Percentiles rank a stretch among this genome's conserved stretches.
Conservation (phyloP, 1,140 invertebrate genomes). For the Drosophila virilis region DNA sequence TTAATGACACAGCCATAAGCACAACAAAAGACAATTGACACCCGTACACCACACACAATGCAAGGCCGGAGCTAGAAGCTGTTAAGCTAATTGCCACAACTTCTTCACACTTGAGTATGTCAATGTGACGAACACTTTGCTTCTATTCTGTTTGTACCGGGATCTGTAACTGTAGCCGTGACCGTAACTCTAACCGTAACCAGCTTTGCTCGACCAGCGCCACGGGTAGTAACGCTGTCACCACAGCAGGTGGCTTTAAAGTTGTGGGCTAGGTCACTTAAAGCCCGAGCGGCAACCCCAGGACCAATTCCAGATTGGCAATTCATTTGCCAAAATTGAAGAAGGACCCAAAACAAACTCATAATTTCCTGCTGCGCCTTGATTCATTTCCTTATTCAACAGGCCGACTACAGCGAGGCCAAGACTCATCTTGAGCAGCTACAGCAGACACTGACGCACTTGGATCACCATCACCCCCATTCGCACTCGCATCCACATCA, state of each 20-base stretch:
- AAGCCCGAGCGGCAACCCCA: conserved; percentile 25
- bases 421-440: conserved; percentile 76
- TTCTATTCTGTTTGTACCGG: conserved; percentile 13
- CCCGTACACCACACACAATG: conserved; percentile 39
- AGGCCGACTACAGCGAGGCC: conserved; percentile 73
- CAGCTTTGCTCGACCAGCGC: conserved; percentile 52
- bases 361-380: conserved; percentile 75
- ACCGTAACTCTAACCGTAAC: conserved; percentile 48
- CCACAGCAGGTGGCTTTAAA: conserved; percentile 77
- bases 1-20: conserved; percentile 56
- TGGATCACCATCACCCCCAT: conserved; percentile 59
- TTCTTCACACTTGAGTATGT: conserved; percentile 69
- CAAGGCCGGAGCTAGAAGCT: conserved; percentile 60
- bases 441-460: conserved; percentile 68
- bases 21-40: conserved; percentile 67
- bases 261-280: conserved; percentile 30
- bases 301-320: conserved; percentile 48
- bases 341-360: conserved; percentile 48
- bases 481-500: conserved; percentile 46
- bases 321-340: conserved; percentile 65
- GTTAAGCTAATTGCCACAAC: conserved; percentile 79
- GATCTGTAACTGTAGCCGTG: conserved; percentile 39
- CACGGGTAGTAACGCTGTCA: conserved; percentile 33
- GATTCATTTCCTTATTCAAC: conserved; percentile 74
- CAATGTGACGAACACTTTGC: conserved; percentile 60